Conservation (phyloP, 2,113 vertebrate genomes). For the Erythrocercus mccallii region DNA sequence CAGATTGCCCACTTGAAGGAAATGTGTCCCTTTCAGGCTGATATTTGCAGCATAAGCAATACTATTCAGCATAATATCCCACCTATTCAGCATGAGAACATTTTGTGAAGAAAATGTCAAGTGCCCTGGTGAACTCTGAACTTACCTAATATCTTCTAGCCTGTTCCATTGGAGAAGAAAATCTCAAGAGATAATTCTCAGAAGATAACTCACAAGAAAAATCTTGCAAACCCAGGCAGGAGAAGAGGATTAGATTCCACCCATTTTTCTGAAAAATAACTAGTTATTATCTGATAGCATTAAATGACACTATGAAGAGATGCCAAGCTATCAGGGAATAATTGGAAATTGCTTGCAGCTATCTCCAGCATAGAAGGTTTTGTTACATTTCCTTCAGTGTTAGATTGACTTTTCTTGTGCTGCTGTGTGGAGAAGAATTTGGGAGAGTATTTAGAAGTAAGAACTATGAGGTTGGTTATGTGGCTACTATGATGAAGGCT, state of each 20-base stretch:
- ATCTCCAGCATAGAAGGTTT: background rate
- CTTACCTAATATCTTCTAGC: background rate
- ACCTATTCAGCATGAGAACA: background rate
- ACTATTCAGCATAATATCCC: background rate
- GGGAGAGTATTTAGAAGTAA: background rate
- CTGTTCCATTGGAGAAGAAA: background rate
- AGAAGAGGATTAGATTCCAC: background rate
- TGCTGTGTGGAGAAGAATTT: background rate
- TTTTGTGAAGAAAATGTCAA: background rate
- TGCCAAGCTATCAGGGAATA: background rate
- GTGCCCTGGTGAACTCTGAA: background rate
- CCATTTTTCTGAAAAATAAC: constrained; percentile 32
- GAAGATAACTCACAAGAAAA: background rate
- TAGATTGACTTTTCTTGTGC: background rate
- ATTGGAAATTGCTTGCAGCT: constrained; percentile 23
- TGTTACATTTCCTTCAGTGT: background rate
- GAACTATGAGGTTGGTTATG: background rate
- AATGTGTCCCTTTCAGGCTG: background rate
- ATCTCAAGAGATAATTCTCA: background rate
- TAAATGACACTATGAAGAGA: background rate
- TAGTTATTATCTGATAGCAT: constrained; percentile 12
- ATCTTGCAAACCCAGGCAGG: background rate
- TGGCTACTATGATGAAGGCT: background rate
- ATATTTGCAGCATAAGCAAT: background rate
- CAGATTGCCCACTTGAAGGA: background rate